Evolutionary conservation across 2,797 vertebrate species (phyloP).

Genomic region (Iguana delicatissima): DNA sequence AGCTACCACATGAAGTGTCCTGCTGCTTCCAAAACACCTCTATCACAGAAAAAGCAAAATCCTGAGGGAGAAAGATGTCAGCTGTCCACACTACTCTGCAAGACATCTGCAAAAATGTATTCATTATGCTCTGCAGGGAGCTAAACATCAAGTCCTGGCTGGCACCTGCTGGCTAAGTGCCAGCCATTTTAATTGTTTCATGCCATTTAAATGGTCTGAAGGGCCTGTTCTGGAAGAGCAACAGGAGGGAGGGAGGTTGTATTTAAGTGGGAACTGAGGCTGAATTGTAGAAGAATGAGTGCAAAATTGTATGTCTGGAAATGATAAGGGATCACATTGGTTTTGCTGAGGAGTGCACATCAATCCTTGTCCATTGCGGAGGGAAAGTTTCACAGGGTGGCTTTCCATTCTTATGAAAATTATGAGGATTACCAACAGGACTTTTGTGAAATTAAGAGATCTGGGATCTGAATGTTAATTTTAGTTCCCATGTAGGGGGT

Average conservation of each 20-base stretch:
- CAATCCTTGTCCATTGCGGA: background rate
- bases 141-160: constrained; percentile 37
- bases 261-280: background rate
- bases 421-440: no score
- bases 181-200: constrained; percentile 39
- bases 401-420: background rate
- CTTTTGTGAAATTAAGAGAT: background rate
- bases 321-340: background rate
- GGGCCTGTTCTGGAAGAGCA: constrained; percentile 11
- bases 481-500: background rate
- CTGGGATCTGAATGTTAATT: background rate
- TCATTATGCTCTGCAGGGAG: constrained; percentile 50
- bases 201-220: constrained; percentile 36
- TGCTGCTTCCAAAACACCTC: constrained; percentile 23
- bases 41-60: constrained; percentile 32
- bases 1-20: constrained; percentile 35
- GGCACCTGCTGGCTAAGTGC: constrained; percentile 28
- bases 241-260: constrained; percentile 15
- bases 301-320: background rate
- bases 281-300: background rate
- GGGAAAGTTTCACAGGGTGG: no score
- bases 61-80: constrained; percentile 27
- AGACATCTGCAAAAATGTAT: constrained; percentile 31
- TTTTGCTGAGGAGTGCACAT: background rate
- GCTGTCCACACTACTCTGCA: background rate